Evolutionary conservation across 1,140 invertebrate species (phyloP).

Genomic region (Drosophila rhopaloa): DNA sequence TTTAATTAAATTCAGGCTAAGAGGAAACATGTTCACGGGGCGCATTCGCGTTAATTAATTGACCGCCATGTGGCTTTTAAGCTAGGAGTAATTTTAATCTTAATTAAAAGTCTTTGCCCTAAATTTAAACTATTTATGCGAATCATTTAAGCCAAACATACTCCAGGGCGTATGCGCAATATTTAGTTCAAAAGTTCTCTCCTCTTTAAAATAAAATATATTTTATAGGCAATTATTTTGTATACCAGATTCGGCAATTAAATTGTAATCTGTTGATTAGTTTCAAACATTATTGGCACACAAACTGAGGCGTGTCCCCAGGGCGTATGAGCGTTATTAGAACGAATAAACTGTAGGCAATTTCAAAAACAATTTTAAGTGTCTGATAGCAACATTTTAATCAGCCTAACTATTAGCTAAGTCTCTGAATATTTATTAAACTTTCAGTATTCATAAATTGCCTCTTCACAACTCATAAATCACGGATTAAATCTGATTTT

Average conservation of each 20-base stretch:
- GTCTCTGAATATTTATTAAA: conserved; percentile 5
- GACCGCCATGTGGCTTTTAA: conserved; percentile 37
- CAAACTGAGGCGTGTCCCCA: conserved; percentile 10
- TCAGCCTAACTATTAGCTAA: conserved; percentile 7
- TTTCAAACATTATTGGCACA: conserved; percentile 7
- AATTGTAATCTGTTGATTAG: conserved; percentile 16
- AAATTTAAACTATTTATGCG: background rate
- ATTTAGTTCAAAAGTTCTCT: background rate
- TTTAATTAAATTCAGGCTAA: conserved; percentile 64
- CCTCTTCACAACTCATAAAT: conserved; percentile 46
- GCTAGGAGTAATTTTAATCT: background rate
- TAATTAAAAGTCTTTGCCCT: conserved; percentile 16
- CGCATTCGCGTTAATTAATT: conserved; percentile 69
- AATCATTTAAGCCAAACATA: background rate
- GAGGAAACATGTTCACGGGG: conserved; percentile 31
- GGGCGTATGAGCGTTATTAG: conserved; percentile 17
- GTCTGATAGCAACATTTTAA: conserved; percentile 10
- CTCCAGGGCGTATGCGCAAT: background rate
- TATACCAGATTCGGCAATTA: conserved; percentile 10
- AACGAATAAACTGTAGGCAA: background rate
- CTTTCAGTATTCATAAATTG: conserved; percentile 20
- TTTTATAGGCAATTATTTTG: background rate
- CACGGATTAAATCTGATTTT: conserved; percentile 46
- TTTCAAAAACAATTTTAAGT: conserved; percentile 1
- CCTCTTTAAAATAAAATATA: background rate